Evolutionary conservation across 2,888 invertebrate species (phyloP), one percentile per base, ranked within the genome.

Genomic region (Tridacna crocea): DNA sequence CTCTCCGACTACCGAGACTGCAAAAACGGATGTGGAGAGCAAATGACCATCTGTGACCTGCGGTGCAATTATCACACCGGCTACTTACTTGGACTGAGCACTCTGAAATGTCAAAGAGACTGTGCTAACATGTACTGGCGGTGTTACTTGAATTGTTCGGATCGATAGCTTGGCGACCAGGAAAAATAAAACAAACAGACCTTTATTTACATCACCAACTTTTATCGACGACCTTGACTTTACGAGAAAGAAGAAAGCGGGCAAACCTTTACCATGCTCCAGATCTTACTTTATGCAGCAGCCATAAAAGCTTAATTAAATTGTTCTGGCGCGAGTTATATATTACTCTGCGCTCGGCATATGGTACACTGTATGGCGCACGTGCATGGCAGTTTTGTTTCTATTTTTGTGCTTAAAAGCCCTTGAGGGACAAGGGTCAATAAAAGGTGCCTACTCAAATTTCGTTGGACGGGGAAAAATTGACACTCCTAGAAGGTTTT

Each of bases 231-330:
- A 70, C 70, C 70, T 70, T 70, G 51, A 47, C 46, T 51, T 70
- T 70, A 47, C 10, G 51, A 70, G 70, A 70, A 22, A 36, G 13
- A 10, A 51, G 26, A 48, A 22, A 24, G 24, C 22, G n/a, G 13
- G 24, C 13, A 61, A n/a, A 61, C 19, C 48, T 22, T 51, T 51
- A 13, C 51, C 70, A 15, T 51, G 70, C 70, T 70, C 51, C 47
- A 70, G 47, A 47, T 51, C n/a, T 68, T 70, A 26, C 51, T 51
- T 36, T 15, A 46, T 66, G 70, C 70, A 70, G 51, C 17, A 51
- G 70, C n/a, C 47, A 70, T 70, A 70, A 70, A 70, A 70, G 17
- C 51, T 51, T 70, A 70, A 70, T 70, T 46, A 70, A 70, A 70
- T 51, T 70, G 51, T 51, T 70, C 48, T 70, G 47, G 48, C 51